These are phyloP conservation scores for Chymomyza caudatula DNA, from an alignment of 2,888 invertebrate species.

Conservation along the genomic window DNA sequence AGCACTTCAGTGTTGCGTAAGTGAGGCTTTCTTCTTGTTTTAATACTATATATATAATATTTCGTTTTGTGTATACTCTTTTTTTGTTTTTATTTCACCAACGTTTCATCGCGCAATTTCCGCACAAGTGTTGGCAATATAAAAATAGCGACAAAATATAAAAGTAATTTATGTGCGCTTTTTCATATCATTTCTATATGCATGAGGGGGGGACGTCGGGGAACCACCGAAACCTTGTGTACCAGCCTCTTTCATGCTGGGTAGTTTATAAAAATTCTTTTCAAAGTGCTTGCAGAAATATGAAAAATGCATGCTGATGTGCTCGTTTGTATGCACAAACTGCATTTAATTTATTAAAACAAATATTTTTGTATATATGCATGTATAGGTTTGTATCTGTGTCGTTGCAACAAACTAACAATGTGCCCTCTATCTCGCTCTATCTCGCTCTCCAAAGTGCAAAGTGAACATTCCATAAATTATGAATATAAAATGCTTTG, in stretches of 20 bases:
- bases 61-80: background rate
- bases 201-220: background rate
- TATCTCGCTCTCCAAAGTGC: too few relatives aligned
- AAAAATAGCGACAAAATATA: constrained; percentile 71
- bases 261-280: constrained; percentile 47
- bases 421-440: too few relatives aligned
- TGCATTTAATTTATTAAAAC: constrained; percentile 65
- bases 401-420: background rate
- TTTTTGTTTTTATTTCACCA: constrained; percentile 27
- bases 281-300: constrained; percentile 34
- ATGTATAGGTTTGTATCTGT: background rate
- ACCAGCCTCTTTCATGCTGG: background rate
- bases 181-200: constrained; percentile 65
- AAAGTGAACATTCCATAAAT: background rate
- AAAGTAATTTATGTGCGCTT: constrained; percentile 68
- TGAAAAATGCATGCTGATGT: constrained; percentile 64
- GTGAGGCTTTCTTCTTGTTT: background rate
- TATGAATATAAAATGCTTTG: background rate
- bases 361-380: constrained; percentile 41
- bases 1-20: background rate
- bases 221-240: background rate
- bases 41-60: background rate
- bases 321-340: constrained; percentile 67
- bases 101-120: constrained; percentile 69
- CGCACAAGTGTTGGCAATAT: constrained; percentile 72